A percentile compares a stretch with the other conserved stretches of the same genome.
phyloP scores from a whole-genome alignment of 2,888 invertebrate genomes.

The Morpho achilles region DNA sequence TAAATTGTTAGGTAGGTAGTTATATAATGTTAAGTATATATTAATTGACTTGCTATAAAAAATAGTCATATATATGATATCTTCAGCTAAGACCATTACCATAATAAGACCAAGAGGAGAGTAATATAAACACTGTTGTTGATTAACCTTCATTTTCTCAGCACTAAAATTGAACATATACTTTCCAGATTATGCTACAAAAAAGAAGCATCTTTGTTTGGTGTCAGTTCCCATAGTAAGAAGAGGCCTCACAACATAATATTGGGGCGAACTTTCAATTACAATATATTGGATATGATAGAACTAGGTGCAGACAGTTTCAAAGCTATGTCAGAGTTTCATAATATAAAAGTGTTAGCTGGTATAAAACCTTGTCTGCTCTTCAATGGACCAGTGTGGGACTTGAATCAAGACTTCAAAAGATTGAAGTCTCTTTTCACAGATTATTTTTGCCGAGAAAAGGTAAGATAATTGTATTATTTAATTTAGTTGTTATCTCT shows the following conservation, averaged over 20 bases:
- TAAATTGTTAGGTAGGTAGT: too few species aligned
- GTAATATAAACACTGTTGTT: too few species aligned
- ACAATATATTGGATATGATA: conserved; percentile 95
- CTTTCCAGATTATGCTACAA: conserved; percentile 84
- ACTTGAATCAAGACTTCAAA: conserved; percentile 87
- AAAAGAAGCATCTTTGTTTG: conserved; percentile 93
- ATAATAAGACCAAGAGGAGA: too few species aligned
- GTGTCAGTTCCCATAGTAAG: conserved; percentile 95
- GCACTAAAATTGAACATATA: too few species aligned
- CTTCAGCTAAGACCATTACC: neutral
- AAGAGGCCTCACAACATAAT: conserved; percentile 96
- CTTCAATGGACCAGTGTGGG: conserved; percentile 95
- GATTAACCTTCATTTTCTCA: too few species aligned
- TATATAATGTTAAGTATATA: too few species aligned
- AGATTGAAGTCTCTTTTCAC: conserved; percentile 92
- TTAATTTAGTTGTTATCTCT: too few species aligned
- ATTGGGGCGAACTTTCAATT: conserved; percentile 93
- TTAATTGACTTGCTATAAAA: too few species aligned
- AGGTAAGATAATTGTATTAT: conserved; percentile 41
- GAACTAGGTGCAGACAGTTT: conserved; percentile 95
- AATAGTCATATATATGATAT: neutral
- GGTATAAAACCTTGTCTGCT: conserved; percentile 95
- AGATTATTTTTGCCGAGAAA: conserved; percentile 95
- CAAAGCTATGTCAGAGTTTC: conserved; percentile 88
- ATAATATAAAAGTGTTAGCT: conserved; percentile 85